Evolutionary conservation across 2,888 invertebrate genomes (phyloP).

Genomic region (Coremacera marginata): DNA sequence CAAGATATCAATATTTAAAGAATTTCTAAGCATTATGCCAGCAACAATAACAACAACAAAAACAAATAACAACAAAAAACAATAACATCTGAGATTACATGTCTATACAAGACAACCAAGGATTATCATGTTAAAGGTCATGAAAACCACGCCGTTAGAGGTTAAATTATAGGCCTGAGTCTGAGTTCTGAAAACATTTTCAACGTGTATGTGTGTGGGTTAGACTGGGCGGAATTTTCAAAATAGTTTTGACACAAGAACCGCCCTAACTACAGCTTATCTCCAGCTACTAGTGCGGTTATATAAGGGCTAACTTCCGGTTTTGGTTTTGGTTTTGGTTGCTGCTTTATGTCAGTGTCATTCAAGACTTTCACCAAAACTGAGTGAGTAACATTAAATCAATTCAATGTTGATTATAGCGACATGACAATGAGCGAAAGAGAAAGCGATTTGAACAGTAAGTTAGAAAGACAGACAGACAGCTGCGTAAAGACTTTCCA

Average conservation of each 20-base stretch:
- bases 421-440: not conserved
- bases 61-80: not conserved
- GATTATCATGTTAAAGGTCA: too few species aligned
- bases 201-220: too few species aligned
- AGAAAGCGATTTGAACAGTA: not conserved
- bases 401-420: constrained; percentile 4
- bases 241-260: too few species aligned
- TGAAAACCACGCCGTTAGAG: too few species aligned
- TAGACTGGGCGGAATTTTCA: too few species aligned
- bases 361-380: not conserved
- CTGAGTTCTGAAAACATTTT: too few species aligned
- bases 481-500: not conserved
- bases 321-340: not conserved
- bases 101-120: too few species aligned
- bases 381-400: constrained; percentile 9
- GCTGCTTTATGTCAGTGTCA: not conserved
- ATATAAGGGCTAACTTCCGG: not conserved
- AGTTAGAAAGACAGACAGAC: not conserved
- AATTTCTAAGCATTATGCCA: constrained; percentile 43
- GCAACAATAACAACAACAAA: not conserved
- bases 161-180: too few species aligned
- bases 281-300: not conserved
- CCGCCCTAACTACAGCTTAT: too few species aligned
- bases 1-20: constrained; percentile 67
- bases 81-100: not conserved